These are phyloP conservation scores for Ceratosolen fusciceps DNA, from an alignment of 1,140 invertebrate genomes.

Conservation along the genomic window DNA sequence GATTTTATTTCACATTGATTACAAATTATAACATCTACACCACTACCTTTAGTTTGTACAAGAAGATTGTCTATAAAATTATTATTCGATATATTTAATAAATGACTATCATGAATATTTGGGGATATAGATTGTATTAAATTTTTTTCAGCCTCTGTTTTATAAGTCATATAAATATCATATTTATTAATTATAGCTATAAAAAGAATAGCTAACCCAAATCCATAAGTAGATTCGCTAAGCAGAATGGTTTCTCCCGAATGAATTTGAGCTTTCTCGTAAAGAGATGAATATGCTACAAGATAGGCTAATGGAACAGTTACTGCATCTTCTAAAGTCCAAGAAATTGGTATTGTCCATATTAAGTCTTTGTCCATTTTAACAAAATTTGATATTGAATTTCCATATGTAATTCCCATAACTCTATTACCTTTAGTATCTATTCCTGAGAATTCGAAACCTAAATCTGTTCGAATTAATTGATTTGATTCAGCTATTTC, in stretches of 20 bases:
- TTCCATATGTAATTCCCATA: constrained; percentile 82
- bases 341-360: constrained; percentile 79
- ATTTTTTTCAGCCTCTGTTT: constrained; percentile 81
- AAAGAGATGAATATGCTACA: constrained; percentile 89
- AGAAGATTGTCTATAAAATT: constrained; percentile 72
- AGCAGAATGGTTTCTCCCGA: constrained; percentile 76
- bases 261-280: constrained; percentile 77
- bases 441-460: constrained; percentile 80
- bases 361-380: constrained; percentile 83
- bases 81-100: constrained; percentile 48
- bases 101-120: constrained; percentile 66
- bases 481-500: constrained; percentile 69
- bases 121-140: constrained; percentile 85
- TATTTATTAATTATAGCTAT: constrained; percentile 76
- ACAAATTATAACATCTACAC: constrained; percentile 78
- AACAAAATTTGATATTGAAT: constrained; percentile 87
- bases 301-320: constrained; percentile 74
- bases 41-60: constrained; percentile 74
- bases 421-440: constrained; percentile 72
- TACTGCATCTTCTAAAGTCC: constrained; percentile 74
- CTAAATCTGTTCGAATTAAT: constrained; percentile 76
- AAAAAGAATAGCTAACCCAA: constrained; percentile 81
- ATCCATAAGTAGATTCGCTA: constrained; percentile 78
- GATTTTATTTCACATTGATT: constrained; percentile 28
- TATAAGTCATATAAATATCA: constrained; percentile 79